A percentile compares a stretch with the other conserved stretches of the same genome.
Evolutionary conservation across 1,140 invertebrate genomes (phyloP).

Genomic region (Andricus grossulariae): DNA sequence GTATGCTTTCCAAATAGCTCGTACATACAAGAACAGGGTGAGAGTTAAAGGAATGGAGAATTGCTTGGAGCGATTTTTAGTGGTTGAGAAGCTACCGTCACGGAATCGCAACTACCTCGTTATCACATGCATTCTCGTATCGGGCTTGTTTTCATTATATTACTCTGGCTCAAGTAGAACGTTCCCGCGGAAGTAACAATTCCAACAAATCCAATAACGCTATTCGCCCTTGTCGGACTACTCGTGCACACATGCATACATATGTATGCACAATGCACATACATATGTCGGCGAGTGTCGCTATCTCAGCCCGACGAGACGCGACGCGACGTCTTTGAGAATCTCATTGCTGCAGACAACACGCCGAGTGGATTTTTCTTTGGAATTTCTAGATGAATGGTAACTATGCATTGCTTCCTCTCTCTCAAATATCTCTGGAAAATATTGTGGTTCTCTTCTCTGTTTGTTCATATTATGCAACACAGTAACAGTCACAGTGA

Average conservation of each 20-base stretch:
- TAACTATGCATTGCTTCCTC: constrained; percentile 63
- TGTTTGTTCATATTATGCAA: no score
- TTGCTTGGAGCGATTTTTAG: constrained; percentile 26
- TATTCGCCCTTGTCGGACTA: constrained; percentile 39
- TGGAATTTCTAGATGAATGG: constrained; percentile 62
- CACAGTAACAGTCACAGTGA: no score
- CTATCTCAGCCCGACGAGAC: constrained; percentile 44
- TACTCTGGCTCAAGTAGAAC: constrained; percentile 36
- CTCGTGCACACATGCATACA: neutral
- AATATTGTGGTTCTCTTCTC: neutral
- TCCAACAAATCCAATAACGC: constrained; percentile 55
- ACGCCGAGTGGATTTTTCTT: constrained; percentile 61
- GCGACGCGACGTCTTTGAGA: constrained; percentile 49
- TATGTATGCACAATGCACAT: no score
- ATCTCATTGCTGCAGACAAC: constrained; percentile 56
- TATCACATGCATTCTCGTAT: constrained; percentile 42
- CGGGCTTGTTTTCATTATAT: constrained; percentile 53
- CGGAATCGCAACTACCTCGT: constrained; percentile 39
- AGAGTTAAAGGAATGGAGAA: constrained; percentile 16
- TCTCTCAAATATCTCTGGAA: constrained; percentile 49
- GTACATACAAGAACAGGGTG: constrained; percentile 13
- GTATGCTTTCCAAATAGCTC: neutral
- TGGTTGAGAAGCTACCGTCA: constrained; percentile 8
- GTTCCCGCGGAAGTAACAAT: constrained; percentile 58
- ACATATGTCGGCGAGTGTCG: constrained; percentile 40